phyloP scores from a whole-genome alignment of 2,113 vertebrate genomes.

The Taurulus bubalis region DNA sequence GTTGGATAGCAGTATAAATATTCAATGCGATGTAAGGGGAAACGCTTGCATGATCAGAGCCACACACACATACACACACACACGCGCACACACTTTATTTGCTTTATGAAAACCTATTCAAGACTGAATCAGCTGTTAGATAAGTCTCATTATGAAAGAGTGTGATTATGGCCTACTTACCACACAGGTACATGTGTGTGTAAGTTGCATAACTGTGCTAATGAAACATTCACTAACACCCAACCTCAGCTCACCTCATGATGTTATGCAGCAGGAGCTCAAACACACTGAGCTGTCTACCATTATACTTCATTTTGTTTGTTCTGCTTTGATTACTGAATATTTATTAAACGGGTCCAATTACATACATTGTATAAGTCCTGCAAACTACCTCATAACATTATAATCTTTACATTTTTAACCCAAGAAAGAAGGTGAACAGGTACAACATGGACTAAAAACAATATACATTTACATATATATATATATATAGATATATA shows the following conservation, averaged over 20 bases:
- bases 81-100: conserved; percentile 17
- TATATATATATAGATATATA: neutral
- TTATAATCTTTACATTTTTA: neutral
- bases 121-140: conserved; percentile 26
- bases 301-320: neutral
- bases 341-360: neutral
- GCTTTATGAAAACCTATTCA: conserved; percentile 1
- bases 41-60: neutral
- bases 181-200: conserved; percentile 28
- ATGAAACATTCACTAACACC: conserved; percentile 48
- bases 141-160: conserved; percentile 64
- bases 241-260: conserved; percentile 9
- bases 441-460: neutral
- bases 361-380: neutral
- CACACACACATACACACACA: conserved; percentile 5
- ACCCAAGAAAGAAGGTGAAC: neutral
- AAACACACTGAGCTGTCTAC: neutral
- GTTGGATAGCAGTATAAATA: conserved; percentile 30
- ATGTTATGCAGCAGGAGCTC: conserved; percentile 18
- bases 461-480: neutral
- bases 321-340: neutral
- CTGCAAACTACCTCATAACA: neutral
- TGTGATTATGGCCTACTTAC: conserved; percentile 58
- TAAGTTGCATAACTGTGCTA: conserved; percentile 46
- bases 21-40: conserved; percentile 23